Base-by-base conservation (phyloP, 2,888 invertebrate genomes). In the Aelia acuminata region DNA sequence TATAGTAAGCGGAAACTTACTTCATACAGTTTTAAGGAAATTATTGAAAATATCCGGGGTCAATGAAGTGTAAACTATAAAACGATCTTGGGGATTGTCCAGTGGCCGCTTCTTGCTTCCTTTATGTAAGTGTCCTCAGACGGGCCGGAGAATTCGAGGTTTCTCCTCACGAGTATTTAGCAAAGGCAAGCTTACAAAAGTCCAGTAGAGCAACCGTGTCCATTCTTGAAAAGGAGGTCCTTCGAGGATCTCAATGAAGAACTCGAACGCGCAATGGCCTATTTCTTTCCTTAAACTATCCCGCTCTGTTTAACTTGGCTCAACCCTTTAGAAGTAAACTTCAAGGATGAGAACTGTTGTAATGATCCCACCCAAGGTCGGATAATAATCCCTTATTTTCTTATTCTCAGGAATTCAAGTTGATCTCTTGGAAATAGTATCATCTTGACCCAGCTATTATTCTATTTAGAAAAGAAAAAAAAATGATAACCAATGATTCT, bases 41-140 rank as follows among this genome's bases (percentile, higher is more conserved):
- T 70, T 31, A 70, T 70, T 35, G 63, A 70, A 35, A 70, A 70
- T 35, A 31, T 15, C 31, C 18, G 63, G 5, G 35, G n/a, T 7
- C 35, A 20, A 70, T 70, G 63, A 70, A 70, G 63, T 70, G 63
- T 70, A 70, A 35, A 70, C 31, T 35, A 35, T 70, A 70, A 35
- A 70, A 70, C 63, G 63, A 70, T 18, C 63, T 31, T 35, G 31
- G 35, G 31, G 63, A 70, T 70, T 70, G 63, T 70, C 63, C 63
- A 70, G 35, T 22, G 63, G 18, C 35, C 18, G 63, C 0, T 15
- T 31, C 18, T 70, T 70, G 35, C 26, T 70, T 35, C 63, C 18
- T 35, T 70, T 70, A 70, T 70, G 63, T 70, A 70, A 70, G 63
- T 35, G 63, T 15, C 35, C 63, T 70, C 63, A 70, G 35, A 70